Conservation (phyloP, 2,797 vertebrate genomes). For the Holocentrus rufus region DNA sequence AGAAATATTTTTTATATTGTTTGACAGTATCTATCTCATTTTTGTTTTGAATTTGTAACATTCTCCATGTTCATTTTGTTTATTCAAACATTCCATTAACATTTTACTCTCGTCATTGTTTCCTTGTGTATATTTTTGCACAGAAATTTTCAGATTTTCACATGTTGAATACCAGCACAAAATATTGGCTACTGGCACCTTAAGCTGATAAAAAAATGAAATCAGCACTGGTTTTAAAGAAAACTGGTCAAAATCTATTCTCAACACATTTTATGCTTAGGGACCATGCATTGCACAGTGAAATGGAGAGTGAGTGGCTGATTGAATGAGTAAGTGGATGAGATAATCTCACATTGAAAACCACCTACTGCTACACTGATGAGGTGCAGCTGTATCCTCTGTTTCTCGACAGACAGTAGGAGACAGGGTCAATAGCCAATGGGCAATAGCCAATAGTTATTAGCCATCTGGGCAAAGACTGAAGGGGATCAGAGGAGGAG, state of each 20-base stretch:
- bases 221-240: too few relatives aligned
- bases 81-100: background rate
- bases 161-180: too few relatives aligned
- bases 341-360: background rate
- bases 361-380: background rate
- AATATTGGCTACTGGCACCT: too few relatives aligned
- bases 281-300: too few relatives aligned
- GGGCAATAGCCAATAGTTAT: slow-evolving; percentile 38
- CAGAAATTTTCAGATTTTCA: too few relatives aligned
- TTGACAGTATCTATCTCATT: too few relatives aligned
- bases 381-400: background rate
- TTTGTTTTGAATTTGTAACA: too few relatives aligned
- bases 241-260: too few relatives aligned
- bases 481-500: slow-evolving; percentile 26
- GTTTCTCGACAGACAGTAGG: slow-evolving; percentile 38
- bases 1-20: too few relatives aligned
- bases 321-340: background rate
- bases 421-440: slow-evolving; percentile 40
- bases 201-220: too few relatives aligned
- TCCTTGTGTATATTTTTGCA: too few relatives aligned
- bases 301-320: background rate
- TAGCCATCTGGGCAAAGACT: slow-evolving; percentile 39
- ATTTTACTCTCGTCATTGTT: too few relatives aligned
- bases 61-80: background rate
- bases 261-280: slow-evolving; percentile 2